These are phyloP conservation scores for Rhabdomys pumilio DNA, from an alignment of 2,797 vertebrate species.

Conservation along the genomic window DNA sequence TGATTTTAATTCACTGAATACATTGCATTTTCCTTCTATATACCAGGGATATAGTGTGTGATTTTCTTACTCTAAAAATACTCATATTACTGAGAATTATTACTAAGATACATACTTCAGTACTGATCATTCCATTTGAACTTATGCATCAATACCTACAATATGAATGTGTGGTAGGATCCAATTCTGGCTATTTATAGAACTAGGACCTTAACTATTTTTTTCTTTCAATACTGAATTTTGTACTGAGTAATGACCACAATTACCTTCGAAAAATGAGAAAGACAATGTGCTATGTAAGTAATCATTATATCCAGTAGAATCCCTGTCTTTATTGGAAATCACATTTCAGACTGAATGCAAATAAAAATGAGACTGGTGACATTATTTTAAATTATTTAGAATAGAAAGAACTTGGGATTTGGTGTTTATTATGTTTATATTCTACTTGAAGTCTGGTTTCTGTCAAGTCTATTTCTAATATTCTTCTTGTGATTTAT, in stretches of 20 bases:
- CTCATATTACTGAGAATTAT: not conserved
- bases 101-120: not conserved
- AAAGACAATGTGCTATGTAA: not conserved
- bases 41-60: not conserved
- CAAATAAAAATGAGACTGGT: constrained; percentile 57
- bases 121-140: constrained; percentile 21
- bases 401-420: constrained; percentile 68
- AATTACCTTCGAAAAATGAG: constrained; percentile 34
- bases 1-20: not conserved
- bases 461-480: constrained; percentile 42
- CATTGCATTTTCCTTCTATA: not conserved
- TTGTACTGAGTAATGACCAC: not conserved
- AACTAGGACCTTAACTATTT: not conserved
- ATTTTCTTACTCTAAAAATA: constrained; percentile 8
- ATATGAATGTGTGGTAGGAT: constrained; percentile 3
- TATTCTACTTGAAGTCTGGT: constrained; percentile 27
- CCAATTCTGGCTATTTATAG: constrained; percentile 19
- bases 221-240: constrained; percentile 64
- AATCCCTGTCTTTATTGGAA: constrained; percentile 54
- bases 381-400: constrained; percentile 39
- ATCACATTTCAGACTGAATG: constrained; percentile 48
- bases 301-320: constrained; percentile 62
- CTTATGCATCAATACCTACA: not conserved
- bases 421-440: constrained; percentile 38
- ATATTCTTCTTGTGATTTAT: not conserved